A percentile compares a stretch with the other conserved stretches of the same genome.
These are phyloP conservation scores for Pristionchus fissidentatus DNA, from an alignment of 2,888 invertebrate genomes.

Conservation along the genomic window DNA sequence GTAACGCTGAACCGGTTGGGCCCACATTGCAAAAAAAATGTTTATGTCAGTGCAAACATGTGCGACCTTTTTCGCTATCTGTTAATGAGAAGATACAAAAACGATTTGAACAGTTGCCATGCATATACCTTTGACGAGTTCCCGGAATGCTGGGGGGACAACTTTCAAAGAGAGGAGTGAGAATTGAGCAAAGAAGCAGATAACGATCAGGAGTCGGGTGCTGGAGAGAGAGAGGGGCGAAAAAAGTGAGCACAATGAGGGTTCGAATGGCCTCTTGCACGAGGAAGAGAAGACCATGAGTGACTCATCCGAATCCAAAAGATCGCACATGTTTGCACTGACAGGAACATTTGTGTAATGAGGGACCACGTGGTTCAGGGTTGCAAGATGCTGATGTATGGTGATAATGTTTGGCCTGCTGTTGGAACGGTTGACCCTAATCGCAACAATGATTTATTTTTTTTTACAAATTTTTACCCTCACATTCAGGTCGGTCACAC, in stretches of 20 bases:
- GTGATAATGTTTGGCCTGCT: neutral
- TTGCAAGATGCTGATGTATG: neutral
- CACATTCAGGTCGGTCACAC: slow-evolving; percentile 82
- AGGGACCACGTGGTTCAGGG: neutral
- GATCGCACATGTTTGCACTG: too few species aligned
- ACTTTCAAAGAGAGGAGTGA: too few species aligned
- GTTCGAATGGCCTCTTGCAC: slow-evolving; percentile 19
- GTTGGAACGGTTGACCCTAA: too few species aligned
- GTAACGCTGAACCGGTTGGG: neutral
- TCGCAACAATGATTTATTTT: too few species aligned
- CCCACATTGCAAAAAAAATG: neutral
- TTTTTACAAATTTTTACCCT: too few species aligned
- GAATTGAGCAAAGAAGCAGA: slow-evolving; percentile 12
- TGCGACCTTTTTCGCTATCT: neutral
- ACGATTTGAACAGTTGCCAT: too few species aligned
- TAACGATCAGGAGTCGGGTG: slow-evolving; percentile 16
- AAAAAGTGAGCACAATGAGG: neutral
- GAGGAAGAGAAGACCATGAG: neutral
- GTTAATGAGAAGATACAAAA: too few species aligned
- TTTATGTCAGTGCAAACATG: neutral
- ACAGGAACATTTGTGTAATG: neutral
- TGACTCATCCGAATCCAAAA: too few species aligned
- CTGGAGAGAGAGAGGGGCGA: neutral
- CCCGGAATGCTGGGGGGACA: too few species aligned
- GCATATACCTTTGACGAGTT: neutral